phyloP scores from a whole-genome alignment of 37 sponge, comb jelly and placozoan species.

The Spongilla lacustris region DNA sequence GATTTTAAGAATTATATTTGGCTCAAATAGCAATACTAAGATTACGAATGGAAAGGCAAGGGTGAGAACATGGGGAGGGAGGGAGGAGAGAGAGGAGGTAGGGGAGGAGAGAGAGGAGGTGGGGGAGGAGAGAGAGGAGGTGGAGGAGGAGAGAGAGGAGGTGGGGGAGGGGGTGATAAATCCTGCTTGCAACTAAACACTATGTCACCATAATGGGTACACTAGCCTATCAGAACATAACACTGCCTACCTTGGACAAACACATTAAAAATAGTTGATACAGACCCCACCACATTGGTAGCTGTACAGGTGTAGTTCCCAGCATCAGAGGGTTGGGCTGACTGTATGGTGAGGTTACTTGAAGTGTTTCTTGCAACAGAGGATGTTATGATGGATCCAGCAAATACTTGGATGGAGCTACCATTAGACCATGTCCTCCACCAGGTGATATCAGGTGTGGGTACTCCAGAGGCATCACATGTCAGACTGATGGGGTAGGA shows the following conservation, averaged over 20 bases:
- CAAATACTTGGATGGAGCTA: background rate
- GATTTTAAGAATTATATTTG: background rate
- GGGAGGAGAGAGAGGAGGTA: background rate
- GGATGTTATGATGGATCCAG: background rate
- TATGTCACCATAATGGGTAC: background rate
- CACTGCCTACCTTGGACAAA: conserved; percentile 38
- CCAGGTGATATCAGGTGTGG: conserved; percentile 67
- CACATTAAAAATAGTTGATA: conserved; percentile 12
- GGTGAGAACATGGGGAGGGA: background rate
- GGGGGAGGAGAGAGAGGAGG: background rate
- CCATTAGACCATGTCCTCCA: conserved; percentile 12
- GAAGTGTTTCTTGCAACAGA: conserved; percentile 13
- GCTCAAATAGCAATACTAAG: background rate
- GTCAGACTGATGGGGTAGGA: conserved; percentile 12
- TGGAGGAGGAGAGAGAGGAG: background rate
- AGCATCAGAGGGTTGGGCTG: conserved; percentile 28
- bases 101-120: background rate
- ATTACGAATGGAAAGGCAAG: background rate
- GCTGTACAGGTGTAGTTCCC: conserved; percentile 46
- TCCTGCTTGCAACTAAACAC: background rate
- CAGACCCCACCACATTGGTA: conserved; percentile 27
- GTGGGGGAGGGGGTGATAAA: background rate
- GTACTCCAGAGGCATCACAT: conserved; percentile 50
- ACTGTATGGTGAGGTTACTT: conserved; percentile 20
- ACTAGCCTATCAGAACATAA: background rate